Conservation (phyloP, 2,888 invertebrate genomes). For the Leucoma salicis region DNA sequence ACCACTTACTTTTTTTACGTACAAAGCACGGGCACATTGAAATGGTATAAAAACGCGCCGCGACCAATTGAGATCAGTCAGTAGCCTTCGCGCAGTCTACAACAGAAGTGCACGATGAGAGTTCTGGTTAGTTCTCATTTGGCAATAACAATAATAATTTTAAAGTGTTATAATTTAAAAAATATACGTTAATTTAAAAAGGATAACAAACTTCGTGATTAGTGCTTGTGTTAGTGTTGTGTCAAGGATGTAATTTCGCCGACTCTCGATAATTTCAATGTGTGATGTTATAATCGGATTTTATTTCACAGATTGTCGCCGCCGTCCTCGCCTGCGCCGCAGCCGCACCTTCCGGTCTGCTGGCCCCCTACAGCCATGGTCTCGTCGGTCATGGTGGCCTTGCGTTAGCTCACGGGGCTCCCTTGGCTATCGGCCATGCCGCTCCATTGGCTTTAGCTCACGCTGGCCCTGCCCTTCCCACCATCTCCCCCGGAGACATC, state of each 20-base stretch:
- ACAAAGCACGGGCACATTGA: constrained; percentile 51
- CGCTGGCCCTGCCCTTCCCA: constrained; percentile 55
- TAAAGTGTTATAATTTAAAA: constrained; percentile 16
- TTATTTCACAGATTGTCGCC: constrained; percentile 78
- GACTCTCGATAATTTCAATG: constrained; percentile 16
- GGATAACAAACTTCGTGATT: constrained; percentile 9
- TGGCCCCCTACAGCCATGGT: constrained; percentile 57
- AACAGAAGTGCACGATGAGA: constrained; percentile 81
- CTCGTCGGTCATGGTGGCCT: constrained; percentile 36
- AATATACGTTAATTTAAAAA: background rate
- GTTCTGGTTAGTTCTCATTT: constrained; percentile 70
- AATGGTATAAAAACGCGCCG: constrained; percentile 66
- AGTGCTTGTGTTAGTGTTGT: constrained; percentile 36
- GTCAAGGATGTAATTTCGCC: constrained; percentile 15
- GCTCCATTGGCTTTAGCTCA: constrained; percentile 44
- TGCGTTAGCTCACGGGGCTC: constrained; percentile 46
- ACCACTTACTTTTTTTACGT: constrained; percentile 77
- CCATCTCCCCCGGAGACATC: constrained; percentile 73
- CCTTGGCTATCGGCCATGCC: constrained; percentile 30
- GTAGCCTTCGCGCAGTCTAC: constrained; percentile 80
- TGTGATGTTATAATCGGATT: constrained; percentile 32
- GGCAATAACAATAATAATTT: constrained; percentile 27
- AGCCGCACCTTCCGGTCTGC: constrained; percentile 68
- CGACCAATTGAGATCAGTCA: constrained; percentile 73
- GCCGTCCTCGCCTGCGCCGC: constrained; percentile 76